phyloP scores from a whole-genome alignment of 2,797 vertebrate species.

The Anguilla megastoma region DNA sequence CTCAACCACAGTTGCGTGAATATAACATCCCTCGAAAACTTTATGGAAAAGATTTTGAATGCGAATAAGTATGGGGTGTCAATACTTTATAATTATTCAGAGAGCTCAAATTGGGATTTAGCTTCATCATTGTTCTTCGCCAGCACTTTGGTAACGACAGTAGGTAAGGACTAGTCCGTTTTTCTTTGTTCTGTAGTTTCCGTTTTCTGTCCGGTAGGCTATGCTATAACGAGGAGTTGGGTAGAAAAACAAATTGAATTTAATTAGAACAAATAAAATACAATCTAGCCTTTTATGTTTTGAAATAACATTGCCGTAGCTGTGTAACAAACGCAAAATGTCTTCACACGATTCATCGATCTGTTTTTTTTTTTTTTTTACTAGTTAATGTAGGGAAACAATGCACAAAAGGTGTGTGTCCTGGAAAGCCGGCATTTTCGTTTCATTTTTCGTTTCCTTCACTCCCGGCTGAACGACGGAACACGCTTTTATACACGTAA shows the following conservation, averaged over 20 bases:
- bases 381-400: neutral
- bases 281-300: neutral
- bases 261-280: neutral
- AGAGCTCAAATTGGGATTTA: conserved; percentile 80
- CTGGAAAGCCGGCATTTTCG: neutral
- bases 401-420: neutral
- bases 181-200: neutral
- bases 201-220: neutral
- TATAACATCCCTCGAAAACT: conserved; percentile 71
- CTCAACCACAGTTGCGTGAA: conserved; percentile 78
- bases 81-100: conserved; percentile 67
- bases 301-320: neutral
- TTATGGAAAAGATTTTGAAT: conserved; percentile 72
- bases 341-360: neutral
- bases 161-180: conserved; percentile 70
- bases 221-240: neutral
- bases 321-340: too few relatives aligned
- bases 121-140: conserved; percentile 87
- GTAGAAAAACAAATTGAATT: neutral
- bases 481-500: too few relatives aligned
- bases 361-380: neutral
- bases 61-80: conserved; percentile 83
- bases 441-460: neutral
- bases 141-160: conserved; percentile 88
- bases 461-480: neutral